A percentile compares a stretch with the other conserved stretches of the same genome.
phyloP scores from a whole-genome alignment of 2,888 invertebrate species.

The Taenaris catops region DNA sequence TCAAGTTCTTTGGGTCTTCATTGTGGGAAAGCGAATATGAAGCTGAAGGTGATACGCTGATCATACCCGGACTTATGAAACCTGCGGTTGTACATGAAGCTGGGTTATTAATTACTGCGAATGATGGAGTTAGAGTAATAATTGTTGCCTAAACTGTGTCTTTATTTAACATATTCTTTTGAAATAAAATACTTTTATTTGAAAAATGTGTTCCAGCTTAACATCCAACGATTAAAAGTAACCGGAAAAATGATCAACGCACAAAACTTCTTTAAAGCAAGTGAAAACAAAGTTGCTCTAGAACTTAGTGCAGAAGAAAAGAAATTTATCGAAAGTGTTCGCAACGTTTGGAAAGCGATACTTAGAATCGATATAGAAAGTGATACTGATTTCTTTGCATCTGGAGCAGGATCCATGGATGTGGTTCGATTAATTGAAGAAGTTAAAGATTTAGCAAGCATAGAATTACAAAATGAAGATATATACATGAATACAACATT shows the following conservation, averaged over 20 bases:
- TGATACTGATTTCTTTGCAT: slow-evolving; percentile 94
- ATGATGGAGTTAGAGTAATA: slow-evolving; percentile 85
- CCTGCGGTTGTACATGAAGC: slow-evolving; percentile 86
- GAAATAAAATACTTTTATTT: too few relatives aligned
- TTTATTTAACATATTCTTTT: too few relatives aligned
- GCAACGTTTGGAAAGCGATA: slow-evolving; percentile 91
- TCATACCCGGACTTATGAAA: slow-evolving; percentile 80
- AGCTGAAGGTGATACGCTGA: slow-evolving; percentile 76
- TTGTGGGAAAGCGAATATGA: slow-evolving; percentile 81
- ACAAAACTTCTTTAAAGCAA: slow-evolving; percentile 86
- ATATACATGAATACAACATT: slow-evolving; percentile 96
- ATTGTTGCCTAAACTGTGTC: neutral
- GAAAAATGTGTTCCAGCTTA: slow-evolving; percentile 75
- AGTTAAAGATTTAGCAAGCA: slow-evolving; percentile 88
- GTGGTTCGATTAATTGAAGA: slow-evolving; percentile 96
- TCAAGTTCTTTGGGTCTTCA: slow-evolving; percentile 87
- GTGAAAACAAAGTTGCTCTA: slow-evolving; percentile 72
- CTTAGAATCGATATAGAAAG: slow-evolving; percentile 86
- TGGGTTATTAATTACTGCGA: slow-evolving; percentile 90
- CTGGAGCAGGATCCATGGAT: slow-evolving; percentile 99
- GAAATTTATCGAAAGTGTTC: slow-evolving; percentile 81
- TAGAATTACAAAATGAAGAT: slow-evolving; percentile 92
- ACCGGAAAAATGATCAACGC: slow-evolving; percentile 92
- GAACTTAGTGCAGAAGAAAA: slow-evolving; percentile 88
- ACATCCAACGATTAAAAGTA: slow-evolving; percentile 87